Percentiles rank a stretch among this genome's conserved stretches.
Evolutionary conservation across 2,113 vertebrate genomes (phyloP).

Genomic region (Engystomops pustulosus): DNA sequence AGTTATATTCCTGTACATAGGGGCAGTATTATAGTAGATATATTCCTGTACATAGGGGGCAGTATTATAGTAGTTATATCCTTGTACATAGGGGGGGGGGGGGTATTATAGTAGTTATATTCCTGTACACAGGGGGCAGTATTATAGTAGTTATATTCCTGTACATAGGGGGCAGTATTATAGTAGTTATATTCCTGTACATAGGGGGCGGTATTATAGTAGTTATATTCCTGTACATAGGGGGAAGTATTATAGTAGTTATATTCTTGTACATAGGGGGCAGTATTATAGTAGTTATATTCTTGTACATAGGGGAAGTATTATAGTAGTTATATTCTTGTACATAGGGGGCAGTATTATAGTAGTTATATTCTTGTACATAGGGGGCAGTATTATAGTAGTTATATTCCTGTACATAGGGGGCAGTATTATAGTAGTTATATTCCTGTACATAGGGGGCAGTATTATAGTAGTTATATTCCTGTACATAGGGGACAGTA

Average conservation of each 20-base stretch:
- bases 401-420: too few relatives aligned
- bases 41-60: neutral
- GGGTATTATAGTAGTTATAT: slow-evolving; percentile 1
- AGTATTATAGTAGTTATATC: slow-evolving; percentile 13
- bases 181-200: neutral
- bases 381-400: too few relatives aligned
- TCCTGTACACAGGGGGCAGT: neutral
- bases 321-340: slow-evolving; percentile 12
- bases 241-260: neutral
- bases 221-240: neutral
- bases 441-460: too few relatives aligned
- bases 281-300: neutral
- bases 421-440: neutral
- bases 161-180: slow-evolving; percentile 3
- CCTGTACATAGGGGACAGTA: neutral
- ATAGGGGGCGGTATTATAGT: neutral
- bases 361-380: neutral
- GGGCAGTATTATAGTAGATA: neutral
- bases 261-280: neutral
- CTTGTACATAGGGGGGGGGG: neutral
- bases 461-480: too few relatives aligned
- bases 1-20: neutral
- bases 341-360: neutral
- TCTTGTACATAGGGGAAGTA: neutral
- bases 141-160: slow-evolving; percentile 5